phyloP scores from a whole-genome alignment of 2,888 invertebrate genomes.

The Linnaemya vulpina region DNA sequence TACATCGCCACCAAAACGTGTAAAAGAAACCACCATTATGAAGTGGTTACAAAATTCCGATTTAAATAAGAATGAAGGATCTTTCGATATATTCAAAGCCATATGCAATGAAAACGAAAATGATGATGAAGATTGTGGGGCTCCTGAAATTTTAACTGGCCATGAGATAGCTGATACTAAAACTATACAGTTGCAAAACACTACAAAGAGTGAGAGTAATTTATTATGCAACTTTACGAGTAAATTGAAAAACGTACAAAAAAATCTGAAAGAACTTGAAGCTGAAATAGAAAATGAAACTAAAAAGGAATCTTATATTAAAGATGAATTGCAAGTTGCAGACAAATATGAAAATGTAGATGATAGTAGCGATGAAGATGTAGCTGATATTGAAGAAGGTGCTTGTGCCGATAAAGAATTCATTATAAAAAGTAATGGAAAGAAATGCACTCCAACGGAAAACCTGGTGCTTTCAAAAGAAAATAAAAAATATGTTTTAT shows the following conservation, averaged over 20 bases:
- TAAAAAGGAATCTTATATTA: constrained; percentile 36
- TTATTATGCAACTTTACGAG: constrained; percentile 68
- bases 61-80: constrained; percentile 80
- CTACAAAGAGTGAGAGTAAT: constrained; percentile 53
- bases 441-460: constrained; percentile 15
- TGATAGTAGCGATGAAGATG: constrained; percentile 60
- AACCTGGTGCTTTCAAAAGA: constrained; percentile 62
- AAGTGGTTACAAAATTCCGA: constrained; percentile 82
- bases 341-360: constrained; percentile 49
- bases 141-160: constrained; percentile 10
- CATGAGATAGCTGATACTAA: constrained; percentile 65
- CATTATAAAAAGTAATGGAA: constrained; percentile 61
- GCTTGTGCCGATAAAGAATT: constrained; percentile 59
- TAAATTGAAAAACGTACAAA: constrained; percentile 74
- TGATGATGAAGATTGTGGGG: constrained; percentile 62
- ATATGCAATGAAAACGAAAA: constrained; percentile 79
- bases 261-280: constrained; percentile 74
- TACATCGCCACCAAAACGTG: constrained; percentile 58
- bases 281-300: constrained; percentile 72
- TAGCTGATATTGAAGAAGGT: constrained; percentile 56
- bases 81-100: constrained; percentile 81
- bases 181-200: constrained; percentile 62
- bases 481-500: constrained; percentile 72
- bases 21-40: constrained; percentile 77
- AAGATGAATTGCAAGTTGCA: constrained; percentile 16